Evolutionary conservation across 2,888 invertebrate genomes (phyloP), one percentile per base, ranked within the genome.

Genomic region (Mythimna vitellina): DNA sequence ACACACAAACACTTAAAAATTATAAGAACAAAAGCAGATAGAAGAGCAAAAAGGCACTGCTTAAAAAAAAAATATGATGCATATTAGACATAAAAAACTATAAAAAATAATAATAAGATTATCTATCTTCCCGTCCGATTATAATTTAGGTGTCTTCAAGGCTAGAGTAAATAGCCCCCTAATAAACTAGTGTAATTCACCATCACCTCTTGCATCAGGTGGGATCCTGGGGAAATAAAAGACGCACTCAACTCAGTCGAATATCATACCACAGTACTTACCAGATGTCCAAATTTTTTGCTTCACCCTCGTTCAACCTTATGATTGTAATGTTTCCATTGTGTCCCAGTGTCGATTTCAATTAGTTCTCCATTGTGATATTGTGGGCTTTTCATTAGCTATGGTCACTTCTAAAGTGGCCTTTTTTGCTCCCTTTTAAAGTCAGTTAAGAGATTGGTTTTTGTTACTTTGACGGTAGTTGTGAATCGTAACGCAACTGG

Each of bases 271-370:
- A 42, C 51, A 38, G 46, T 75, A 67, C 74, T 72, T n/a, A 78
- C 89, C 93, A 93, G 93, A 93, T 93, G 93, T 91, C 76, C 80
- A 70, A 70, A 70, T 88, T 92, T 92, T 92, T 93, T 92, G 86
- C 81, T 51, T 54, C 65, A 66, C 73, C 76, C 81, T 81, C 79
- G 75, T 77, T 75, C 70, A 62, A 3, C 35, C 68, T 71, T 58
- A 54, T 29, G 38, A 73, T 57, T 75, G 86, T 87, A 86, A 79
- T 77, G 70, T 80, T 70, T 69, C 76, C 67, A 76, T 74, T 83
- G 71, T 83, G 84, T 46, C 80, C 49, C 76, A 88, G 93, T 92
- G 91, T 93, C 89, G 90, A 90, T 91, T 93, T 92, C 93, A 93
- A 93, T 93, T 93, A 93, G 84, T 78, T 62, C 46, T 29, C 86